phyloP scores from a whole-genome alignment of 2,797 vertebrate genomes.

The Garrulus glandarius region DNA sequence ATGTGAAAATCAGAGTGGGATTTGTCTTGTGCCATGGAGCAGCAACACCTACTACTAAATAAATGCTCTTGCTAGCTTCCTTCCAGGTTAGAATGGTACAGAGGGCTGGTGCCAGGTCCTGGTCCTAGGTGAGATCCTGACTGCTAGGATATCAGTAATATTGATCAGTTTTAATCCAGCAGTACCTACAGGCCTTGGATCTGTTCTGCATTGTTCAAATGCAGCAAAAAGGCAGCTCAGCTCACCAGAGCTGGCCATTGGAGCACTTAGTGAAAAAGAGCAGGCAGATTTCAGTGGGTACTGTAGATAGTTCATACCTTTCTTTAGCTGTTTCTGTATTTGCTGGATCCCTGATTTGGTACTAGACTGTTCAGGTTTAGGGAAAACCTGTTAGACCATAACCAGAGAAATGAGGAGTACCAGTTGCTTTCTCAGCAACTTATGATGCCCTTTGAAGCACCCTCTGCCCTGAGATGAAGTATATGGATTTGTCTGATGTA shows the following conservation, averaged over 20 bases:
- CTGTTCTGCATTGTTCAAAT: background rate
- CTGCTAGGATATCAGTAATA: background rate
- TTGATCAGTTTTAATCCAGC: background rate
- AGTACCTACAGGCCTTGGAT: background rate
- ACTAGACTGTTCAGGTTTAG: background rate
- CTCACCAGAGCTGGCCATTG: background rate
- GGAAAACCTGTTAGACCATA: background rate
- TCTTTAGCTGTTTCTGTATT: background rate
- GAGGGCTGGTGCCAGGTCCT: fast-evolving
- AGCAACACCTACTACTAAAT: background rate
- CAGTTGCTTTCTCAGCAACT: background rate
- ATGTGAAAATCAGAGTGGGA: background rate
- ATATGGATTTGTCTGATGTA: background rate
- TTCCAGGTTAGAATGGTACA: background rate
- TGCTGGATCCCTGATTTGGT: background rate
- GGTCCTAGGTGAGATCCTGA: background rate
- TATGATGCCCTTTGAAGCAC: background rate
- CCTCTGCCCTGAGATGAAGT: fast-evolving
- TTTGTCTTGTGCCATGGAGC: background rate
- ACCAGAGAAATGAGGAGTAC: background rate
- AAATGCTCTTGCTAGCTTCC: background rate
- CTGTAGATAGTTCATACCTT: background rate
- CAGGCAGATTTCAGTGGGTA: background rate
- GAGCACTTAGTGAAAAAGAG: background rate
- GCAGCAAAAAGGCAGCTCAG: background rate